Evolutionary conservation across 2,888 invertebrate species (phyloP).

Genomic region (Coenonympha glycerion): DNA sequence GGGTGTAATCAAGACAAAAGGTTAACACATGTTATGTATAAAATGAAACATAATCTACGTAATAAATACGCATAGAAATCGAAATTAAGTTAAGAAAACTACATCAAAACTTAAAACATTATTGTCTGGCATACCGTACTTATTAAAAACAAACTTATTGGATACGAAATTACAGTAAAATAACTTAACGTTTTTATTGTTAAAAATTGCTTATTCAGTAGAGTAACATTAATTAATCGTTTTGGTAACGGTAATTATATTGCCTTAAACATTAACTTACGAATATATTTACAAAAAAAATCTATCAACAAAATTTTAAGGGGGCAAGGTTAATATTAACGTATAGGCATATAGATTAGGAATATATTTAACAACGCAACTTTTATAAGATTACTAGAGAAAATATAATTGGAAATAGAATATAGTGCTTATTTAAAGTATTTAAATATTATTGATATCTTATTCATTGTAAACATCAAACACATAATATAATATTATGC

Average conservation of each 20-base stretch:
- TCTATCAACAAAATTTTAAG: background rate
- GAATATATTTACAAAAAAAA: slow-evolving; percentile 13
- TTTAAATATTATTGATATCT: too few relatives aligned
- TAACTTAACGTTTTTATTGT: slow-evolving; percentile 10
- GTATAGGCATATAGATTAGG: background rate
- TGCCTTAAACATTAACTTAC: slow-evolving; percentile 23
- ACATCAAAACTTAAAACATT: background rate
- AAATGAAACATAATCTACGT: too few relatives aligned
- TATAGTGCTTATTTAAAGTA: too few relatives aligned
- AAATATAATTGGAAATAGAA: background rate
- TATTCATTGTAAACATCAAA: too few relatives aligned
- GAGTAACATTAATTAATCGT: slow-evolving; percentile 14
- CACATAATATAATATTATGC: too few relatives aligned
- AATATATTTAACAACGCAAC: background rate
- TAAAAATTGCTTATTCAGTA: slow-evolving; percentile 18
- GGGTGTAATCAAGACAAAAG: too few relatives aligned
- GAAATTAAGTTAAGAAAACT: too few relatives aligned
- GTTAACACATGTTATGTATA: too few relatives aligned
- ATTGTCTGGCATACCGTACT: slow-evolving; percentile 12
- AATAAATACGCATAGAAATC: too few relatives aligned
- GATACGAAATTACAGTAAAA: slow-evolving; percentile 3
- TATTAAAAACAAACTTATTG: background rate
- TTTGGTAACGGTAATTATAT: slow-evolving; percentile 25
- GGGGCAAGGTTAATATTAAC: slow-evolving; percentile 17
- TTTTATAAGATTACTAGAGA: background rate